phyloP scores from a whole-genome alignment of 1,140 invertebrate species.

The Drosophila pectinifera region DNA sequence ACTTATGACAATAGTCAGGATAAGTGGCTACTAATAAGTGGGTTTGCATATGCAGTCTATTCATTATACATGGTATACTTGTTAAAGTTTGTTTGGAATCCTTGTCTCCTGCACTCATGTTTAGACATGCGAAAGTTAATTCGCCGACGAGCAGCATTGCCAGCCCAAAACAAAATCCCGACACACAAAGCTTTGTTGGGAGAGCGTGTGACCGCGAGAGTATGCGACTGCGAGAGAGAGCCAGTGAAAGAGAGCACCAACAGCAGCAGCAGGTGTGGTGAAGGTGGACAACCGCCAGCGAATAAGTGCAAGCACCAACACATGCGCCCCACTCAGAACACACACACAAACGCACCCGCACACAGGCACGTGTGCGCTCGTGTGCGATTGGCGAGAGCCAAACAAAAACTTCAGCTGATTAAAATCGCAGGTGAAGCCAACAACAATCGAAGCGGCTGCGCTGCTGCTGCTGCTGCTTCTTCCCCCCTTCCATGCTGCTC shows the following conservation, averaged over 20 bases:
- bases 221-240: no score
- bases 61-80: not conserved
- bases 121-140: slow-evolving; percentile 14
- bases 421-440: slow-evolving; percentile 72
- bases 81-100: not conserved
- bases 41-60: no score
- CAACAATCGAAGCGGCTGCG: slow-evolving; percentile 30
- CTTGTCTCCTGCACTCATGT: slow-evolving; percentile 7
- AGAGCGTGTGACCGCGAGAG: slow-evolving; percentile 14
- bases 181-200: slow-evolving; percentile 4
- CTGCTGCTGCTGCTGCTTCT: slow-evolving; percentile 30
- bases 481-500: not conserved
- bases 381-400: slow-evolving; percentile 33
- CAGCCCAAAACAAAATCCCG: slow-evolving; percentile 33
- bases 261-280: slow-evolving; percentile 78
- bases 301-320: slow-evolving; percentile 36
- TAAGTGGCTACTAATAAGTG: not conserved
- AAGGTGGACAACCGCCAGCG: slow-evolving; percentile 51
- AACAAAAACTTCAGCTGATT: slow-evolving; percentile 71
- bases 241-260: slow-evolving; percentile 48
- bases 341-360: slow-evolving; percentile 7
- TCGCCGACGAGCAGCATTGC: slow-evolving; percentile 44
- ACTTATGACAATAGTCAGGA: no score
- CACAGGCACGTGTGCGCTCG: not conserved
- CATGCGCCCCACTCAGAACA: slow-evolving; percentile 2